A percentile compares a stretch with the other conserved stretches of the same genome.
phyloP scores from a whole-genome alignment of 2,797 vertebrate genomes.

The Ceyx erithaca region DNA sequence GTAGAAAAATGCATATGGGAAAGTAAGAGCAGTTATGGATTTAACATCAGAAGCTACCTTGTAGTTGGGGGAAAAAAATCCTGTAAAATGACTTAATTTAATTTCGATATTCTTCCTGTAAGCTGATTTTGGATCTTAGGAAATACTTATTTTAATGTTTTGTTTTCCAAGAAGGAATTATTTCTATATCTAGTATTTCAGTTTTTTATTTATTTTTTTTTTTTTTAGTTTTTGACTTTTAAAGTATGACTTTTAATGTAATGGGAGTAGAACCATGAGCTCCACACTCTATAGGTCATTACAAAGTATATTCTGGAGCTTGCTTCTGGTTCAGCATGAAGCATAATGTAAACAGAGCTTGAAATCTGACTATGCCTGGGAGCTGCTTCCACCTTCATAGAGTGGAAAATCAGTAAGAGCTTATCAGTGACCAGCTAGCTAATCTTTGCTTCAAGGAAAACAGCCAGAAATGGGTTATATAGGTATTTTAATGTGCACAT shows the following conservation, averaged over 20 bases:
- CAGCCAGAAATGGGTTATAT: not conserved
- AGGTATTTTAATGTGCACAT: not conserved
- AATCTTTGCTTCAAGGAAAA: not conserved
- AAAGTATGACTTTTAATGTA: not conserved
- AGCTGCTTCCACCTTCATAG: conserved; percentile 21
- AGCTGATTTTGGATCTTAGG: not conserved
- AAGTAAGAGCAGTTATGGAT: not conserved
- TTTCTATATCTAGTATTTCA: not conserved
- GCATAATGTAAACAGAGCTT: conserved; percentile 5
- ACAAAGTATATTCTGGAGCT: not conserved
- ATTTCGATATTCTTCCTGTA: not conserved
- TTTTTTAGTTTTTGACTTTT: not conserved
- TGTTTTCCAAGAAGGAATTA: not conserved
- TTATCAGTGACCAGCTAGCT: not conserved
- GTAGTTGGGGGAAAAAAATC: not conserved
- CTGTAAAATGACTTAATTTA: not conserved
- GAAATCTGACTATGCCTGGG: conserved; percentile 28
- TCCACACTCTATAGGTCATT: not conserved
- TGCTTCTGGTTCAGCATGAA: conserved; percentile 41
- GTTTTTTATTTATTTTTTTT: not conserved
- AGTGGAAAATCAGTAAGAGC: not conserved
- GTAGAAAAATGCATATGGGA: not conserved
- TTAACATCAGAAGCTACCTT: not conserved
- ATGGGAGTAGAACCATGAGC: not conserved
- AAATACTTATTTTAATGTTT: not conserved